Evolutionary conservation across 2,113 vertebrate species (phyloP).

Genomic region (Speoplatyrhinus poulsoni): DNA sequence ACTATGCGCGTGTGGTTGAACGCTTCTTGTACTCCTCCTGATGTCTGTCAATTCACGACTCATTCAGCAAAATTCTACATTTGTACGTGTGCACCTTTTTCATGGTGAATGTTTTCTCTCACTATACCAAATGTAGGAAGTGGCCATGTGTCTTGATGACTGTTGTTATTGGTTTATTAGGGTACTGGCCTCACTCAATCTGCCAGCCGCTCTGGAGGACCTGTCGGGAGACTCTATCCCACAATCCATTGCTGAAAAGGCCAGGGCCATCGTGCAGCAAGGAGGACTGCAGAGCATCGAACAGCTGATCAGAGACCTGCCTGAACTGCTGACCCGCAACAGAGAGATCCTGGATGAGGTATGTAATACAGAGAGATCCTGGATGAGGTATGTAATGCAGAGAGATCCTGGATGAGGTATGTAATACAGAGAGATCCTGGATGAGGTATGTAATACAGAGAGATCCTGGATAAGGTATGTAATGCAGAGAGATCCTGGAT

Average conservation of each 20-base stretch:
- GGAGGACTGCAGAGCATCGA: constrained; percentile 94
- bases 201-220: constrained; percentile 96
- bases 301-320: constrained; percentile 93
- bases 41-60: not conserved
- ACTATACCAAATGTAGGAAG: too few relatives aligned
- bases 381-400: too few relatives aligned
- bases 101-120: not conserved
- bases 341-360: constrained; percentile 96
- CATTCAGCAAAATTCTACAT: not conserved
- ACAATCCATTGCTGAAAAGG: constrained; percentile 93
- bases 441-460: too few relatives aligned
- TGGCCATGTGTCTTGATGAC: not conserved
- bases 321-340: constrained; percentile 93
- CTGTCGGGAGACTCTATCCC: constrained; percentile 94
- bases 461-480: too few relatives aligned
- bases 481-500: too few relatives aligned
- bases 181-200: constrained; percentile 94
- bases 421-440: too few relatives aligned
- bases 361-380: not conserved
- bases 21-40: not conserved
- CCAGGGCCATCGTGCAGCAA: constrained; percentile 85
- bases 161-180: constrained; percentile 57
- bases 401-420: too few relatives aligned
- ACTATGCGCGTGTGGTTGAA: not conserved
- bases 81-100: not conserved